phyloP scores from a whole-genome alignment of 2,888 invertebrate genomes.

The Augochlorella aurata region DNA sequence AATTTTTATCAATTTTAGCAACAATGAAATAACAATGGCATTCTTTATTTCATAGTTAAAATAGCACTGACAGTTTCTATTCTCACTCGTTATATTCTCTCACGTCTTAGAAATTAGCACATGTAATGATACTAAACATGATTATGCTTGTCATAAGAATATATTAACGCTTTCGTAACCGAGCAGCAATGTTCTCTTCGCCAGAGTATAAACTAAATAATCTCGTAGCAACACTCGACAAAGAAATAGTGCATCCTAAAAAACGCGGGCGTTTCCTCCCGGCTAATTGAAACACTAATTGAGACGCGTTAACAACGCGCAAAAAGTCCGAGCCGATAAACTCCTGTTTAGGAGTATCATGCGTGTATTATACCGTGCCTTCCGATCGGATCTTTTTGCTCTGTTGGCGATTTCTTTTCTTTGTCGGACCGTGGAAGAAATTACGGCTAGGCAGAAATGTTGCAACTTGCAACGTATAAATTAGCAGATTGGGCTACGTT shows the following conservation, averaged over 20 bases:
- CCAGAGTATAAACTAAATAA: too few species aligned
- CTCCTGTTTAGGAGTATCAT: background rate
- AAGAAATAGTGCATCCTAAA: background rate
- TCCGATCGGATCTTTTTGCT: background rate
- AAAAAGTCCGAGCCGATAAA: background rate
- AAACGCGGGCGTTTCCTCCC: background rate
- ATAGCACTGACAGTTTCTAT: too few species aligned
- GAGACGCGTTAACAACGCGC: background rate
- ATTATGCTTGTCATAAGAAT: background rate
- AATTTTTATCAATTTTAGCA: too few species aligned
- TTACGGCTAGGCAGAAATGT: slow-evolving; percentile 38
- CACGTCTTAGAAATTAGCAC: too few species aligned
- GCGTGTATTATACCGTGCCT: background rate
- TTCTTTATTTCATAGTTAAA: too few species aligned
- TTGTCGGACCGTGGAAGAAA: slow-evolving; percentile 40
- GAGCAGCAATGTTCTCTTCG: background rate
- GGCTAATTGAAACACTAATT: background rate
- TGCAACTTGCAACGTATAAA: slow-evolving; percentile 48
- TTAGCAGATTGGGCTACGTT: slow-evolving; percentile 44
- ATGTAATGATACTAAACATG: too few species aligned
- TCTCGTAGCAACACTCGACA: too few species aligned
- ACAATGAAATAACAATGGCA: too few species aligned
- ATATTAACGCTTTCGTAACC: background rate
- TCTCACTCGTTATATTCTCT: too few species aligned
- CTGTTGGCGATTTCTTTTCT: background rate